Base-by-base conservation (phyloP, 2,888 invertebrate species). In the Tethea ocularis region DNA sequence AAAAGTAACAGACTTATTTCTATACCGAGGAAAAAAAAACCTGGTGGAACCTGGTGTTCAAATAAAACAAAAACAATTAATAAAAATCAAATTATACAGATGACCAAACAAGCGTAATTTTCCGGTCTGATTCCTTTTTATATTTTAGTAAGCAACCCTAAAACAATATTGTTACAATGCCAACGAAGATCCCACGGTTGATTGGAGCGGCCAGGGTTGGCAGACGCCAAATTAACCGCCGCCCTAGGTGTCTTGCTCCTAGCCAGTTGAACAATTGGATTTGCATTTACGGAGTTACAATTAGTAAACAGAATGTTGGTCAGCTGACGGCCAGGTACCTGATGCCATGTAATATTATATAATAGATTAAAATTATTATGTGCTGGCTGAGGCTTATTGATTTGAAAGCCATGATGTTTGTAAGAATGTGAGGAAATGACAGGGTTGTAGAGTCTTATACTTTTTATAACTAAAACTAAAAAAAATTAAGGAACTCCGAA, bases 261-360 rank as follows among this genome's bases (percentile, higher is more conserved):
- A 59, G 59, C 59, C 60, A 57, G 62, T 57, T 67, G 58, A 56
- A 60, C 71, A 72, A 74, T 74, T 72, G 68, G 71, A 76, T 82
- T 82, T 78, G 75, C 80, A 80, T 82, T 78, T 71, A 73, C 71
- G 61, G 70, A 71, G 71, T 74, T 70, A 80, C 80, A 77, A 80
- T 81, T 80, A 81, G 69, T 68, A 66, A 66, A 62, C 63, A 62
- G 63, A 63, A 71, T 68, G 72, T 64, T 64, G 71, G 68, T 46
- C 10, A 46, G 20, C 46, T 8, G 46, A 63, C 65, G 59, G 59
- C 60, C 66, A 64, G 68, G 70, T 63, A 61, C 59, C 52, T 62
- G 62, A 69, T 74, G 71, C 38, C n/a, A 20, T 46, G 46, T 46
- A 10, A 46, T 20, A 20, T 38, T 38, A 38, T 38, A n/a, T 6